A percentile compares a stretch with the other conserved stretches of the same genome.
phyloP scores from a whole-genome alignment of 2,888 invertebrate species.

The Lydus trimaculatus region DNA sequence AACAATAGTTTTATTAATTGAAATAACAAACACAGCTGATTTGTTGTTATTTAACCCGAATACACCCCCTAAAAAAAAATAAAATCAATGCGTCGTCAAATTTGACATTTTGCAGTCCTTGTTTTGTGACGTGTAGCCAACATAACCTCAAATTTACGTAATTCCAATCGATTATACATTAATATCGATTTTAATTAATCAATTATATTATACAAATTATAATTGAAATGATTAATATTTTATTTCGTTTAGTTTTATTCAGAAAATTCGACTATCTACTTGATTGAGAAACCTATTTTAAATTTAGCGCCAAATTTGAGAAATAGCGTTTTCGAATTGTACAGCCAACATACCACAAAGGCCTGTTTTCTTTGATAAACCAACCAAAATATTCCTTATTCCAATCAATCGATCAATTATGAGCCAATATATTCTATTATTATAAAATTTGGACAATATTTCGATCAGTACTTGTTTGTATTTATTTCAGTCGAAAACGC shows the following conservation, averaged over 20 bases:
- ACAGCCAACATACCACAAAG: no score
- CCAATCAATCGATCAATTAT: no score
- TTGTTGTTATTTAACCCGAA: constrained; percentile 25
- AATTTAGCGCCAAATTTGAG: background rate
- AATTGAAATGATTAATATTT: background rate
- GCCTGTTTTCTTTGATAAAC: background rate
- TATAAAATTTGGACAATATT: no score
- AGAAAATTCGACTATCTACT: background rate
- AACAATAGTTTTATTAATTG: background rate
- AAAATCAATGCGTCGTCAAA: constrained; percentile 27
- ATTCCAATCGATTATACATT: background rate
- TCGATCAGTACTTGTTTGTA: no score
- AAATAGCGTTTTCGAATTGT: background rate
- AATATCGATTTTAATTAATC: background rate
- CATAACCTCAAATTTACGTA: background rate
- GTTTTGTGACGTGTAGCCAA: background rate
- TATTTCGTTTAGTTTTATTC: background rate
- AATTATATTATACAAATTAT: background rate
- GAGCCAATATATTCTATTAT: no score
- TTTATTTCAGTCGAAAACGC: no score
- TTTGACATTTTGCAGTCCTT: background rate
- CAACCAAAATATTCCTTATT: background rate
- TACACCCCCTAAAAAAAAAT: constrained; percentile 25
- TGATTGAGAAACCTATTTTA: background rate
- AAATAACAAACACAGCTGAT: constrained; percentile 30